Base-by-base conservation (phyloP, 1,140 invertebrate species). In the Radopholus similis region DNA sequence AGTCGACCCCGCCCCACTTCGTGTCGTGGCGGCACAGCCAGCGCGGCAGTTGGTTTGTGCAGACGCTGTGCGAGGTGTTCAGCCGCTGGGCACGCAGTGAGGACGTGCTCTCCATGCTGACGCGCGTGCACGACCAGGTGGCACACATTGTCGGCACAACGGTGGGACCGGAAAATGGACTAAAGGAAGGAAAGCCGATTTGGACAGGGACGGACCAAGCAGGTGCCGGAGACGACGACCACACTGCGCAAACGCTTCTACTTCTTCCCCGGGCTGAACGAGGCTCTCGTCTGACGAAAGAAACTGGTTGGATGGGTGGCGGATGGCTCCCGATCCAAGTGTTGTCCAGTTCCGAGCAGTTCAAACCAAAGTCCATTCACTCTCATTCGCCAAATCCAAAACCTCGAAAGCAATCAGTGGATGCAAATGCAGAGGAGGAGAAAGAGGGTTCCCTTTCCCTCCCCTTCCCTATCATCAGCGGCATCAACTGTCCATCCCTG, bases 11-110 rank as follows among this genome's bases (percentile, higher is more conserved):
- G 2, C 86, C 87, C 15, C 87, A 88, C 6, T 86, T 85, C 73
- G 85, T 87, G 54, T 87, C 90, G 23, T 87, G 88, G 78, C 85
- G 90, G 47, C 88, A 90, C 82, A 76, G 66, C 0, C 64, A 76
- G 6, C 77, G 75, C 28, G 90, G 90, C 26, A 88, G 88, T 60
- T 90, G 89, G 89, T 90, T 89, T 28, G 49, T 62, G 42, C 58
- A 62, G 49, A 47, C 34, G 4, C 44, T 62, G 49, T 62, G 58
- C 49, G 40, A 49, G 18, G 58, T 62, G 49, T 62, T 62, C 49
- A 62, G 58, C 42, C 23, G 30, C 37, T 26, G 34, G 18, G 58
- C 58, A 3, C 30, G 35, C 30, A 21, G 2, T 53, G 44, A 47
- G 44, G 44, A 47, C 44, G 26, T 47, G 6, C 26, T n/a, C 15